phyloP scores from a whole-genome alignment of 2,888 invertebrate species.

The Iselma pallidipennis region DNA sequence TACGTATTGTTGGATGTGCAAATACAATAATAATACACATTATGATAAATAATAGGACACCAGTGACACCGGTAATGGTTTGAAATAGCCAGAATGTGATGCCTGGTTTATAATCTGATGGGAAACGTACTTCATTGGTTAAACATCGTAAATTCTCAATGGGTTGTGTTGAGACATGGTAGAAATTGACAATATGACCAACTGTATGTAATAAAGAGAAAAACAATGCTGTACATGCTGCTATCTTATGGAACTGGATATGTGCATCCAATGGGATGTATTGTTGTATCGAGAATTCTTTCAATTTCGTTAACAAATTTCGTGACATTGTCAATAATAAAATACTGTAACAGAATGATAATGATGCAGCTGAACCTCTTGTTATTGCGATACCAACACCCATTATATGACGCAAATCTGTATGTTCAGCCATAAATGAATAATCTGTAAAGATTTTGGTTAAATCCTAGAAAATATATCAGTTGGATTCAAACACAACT shows the following conservation, averaged over 20 bases:
- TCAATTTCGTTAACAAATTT: constrained; percentile 88
- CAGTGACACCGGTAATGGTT: constrained; percentile 89
- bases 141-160: constrained; percentile 89
- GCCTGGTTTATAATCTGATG: constrained; percentile 91
- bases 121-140: constrained; percentile 91
- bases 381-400: constrained; percentile 96
- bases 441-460: constrained; percentile 71
- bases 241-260: constrained; percentile 96
- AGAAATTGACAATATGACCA: constrained; percentile 96
- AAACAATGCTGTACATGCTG: constrained; percentile 91
- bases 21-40: constrained; percentile 98
- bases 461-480: background rate
- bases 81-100: constrained; percentile 96
- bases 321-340: constrained; percentile 90
- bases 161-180: constrained; percentile 95
- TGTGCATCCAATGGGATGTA: constrained; percentile 94
- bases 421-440: constrained; percentile 95
- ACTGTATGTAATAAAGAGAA: constrained; percentile 91
- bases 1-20: constrained; percentile 89
- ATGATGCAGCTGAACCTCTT: constrained; percentile 88
- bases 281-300: constrained; percentile 92
- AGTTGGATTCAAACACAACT: no score
- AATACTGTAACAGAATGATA: constrained; percentile 93
- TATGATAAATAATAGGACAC: constrained; percentile 83
- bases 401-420: constrained; percentile 95